Evolutionary conservation across 2,797 vertebrate species (phyloP), one percentile per base, ranked within the genome.

Genomic region (Ctenochaetus hawaiiensis): DNA sequence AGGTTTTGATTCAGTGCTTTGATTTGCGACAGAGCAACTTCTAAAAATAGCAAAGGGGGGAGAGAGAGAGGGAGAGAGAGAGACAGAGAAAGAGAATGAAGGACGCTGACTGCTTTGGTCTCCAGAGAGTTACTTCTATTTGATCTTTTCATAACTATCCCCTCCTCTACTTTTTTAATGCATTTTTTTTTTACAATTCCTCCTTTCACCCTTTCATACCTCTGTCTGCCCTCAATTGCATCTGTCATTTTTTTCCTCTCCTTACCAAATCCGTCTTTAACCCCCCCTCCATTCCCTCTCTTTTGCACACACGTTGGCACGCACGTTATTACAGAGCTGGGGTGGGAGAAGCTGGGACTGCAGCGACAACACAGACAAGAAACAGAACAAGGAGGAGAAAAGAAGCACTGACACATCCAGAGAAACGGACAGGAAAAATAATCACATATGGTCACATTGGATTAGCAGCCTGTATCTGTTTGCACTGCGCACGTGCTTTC

Each of bases 11-110:
- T 93, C 70, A 72, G 67, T 62, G 85, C 90, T 91, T 92, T 93
- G 90, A 92, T 93, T 94, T 89, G 88, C 71, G 13, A 75, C 80
- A 72, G 77, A 85, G 82, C 85, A 83, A 88, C 76, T 89, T 91
- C 94, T 94, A 95, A 94, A 95, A 94, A 95, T 95, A 95, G 89
- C 83, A 45, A 17, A 5, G 59, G 84, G 58, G 87, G 72, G 72
- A 81, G 30, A 51, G 60, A 72, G 16, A 59, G 56, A 47, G 45
- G 20, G 39, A 37, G 23, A 75, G 45, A 57, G 39, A 20, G 70
- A 63, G 75, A 62, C 54, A 71, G 77, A 69, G 78, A 70, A 73
- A 67, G 56, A 66, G 67, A 67, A 45, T 14, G 74, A 72, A 81
- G 67, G 86, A 89, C 81, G 78, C 41, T 57, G 73, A 43, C 73